Evolutionary conservation across 2,888 invertebrate genomes (phyloP), one percentile per base, ranked within the genome.

Genomic region (Heliconius ismenius): DNA sequence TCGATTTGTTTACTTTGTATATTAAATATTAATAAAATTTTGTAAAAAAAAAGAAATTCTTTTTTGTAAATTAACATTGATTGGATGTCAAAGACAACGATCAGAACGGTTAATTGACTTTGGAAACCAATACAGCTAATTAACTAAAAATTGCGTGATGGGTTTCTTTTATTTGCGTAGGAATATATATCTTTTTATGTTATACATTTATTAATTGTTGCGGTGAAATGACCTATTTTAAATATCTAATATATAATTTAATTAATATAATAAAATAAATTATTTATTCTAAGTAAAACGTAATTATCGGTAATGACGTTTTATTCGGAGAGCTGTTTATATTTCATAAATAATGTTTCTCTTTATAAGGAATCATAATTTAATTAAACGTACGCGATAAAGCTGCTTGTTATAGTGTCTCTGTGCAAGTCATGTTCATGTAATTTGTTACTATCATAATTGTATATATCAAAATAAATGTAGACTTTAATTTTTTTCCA

Each of bases 41-140:
- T 24, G 18, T 68, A 3, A 39, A 70, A 75, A 68, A 63, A 54
- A 43, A 58, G 2, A 2, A 49, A 18, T 18, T 49, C 68, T 64
- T 24, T 21, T 54, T 43, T 32, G 62, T 36, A 58, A 76, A 65
- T 65, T 65, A 54, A 11, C 64, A 58, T 43, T 73, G 60, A 67
- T 65, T 76, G 72, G 43, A 43, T 65, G 58, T 67, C 76, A 73
- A 76, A 54, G 72, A 39, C n/a, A 67, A 73, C 28, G 60, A 73
- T 76, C 73, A 76, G 73, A 76, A 65, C 54, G 73, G 26, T 24
- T 77, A 75, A 75, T 79, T 76, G 69, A 72, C 78, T 78, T 80
- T 58, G 81, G 83, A 81, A 81, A 89, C 80, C 77, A 81, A 91
- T 90, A 89, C 79, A 81, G 90, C 90, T 91, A 91, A 91, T 91